Evolutionary conservation across 2,888 invertebrate species (phyloP), one percentile per base, ranked within the genome.

Genomic region (Incurvaria masculella): DNA sequence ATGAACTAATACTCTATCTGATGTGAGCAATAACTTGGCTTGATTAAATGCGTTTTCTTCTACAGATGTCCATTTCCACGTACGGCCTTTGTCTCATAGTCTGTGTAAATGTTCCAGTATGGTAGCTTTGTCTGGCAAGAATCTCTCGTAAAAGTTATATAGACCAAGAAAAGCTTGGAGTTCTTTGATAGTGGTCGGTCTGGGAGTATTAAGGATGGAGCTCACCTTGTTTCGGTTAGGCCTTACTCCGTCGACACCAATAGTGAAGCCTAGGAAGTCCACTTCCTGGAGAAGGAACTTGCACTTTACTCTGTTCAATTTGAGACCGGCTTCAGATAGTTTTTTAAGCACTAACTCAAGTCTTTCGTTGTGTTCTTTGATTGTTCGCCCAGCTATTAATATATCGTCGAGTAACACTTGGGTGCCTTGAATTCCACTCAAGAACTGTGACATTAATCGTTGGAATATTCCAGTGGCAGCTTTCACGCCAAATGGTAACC

Each of bases 111-210:
- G 57, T 47, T 56, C 54, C 6, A 56, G 23, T 4, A 56, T 14
- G 3, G 54, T 52, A 8, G 56, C 51, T 42, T 56, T 55, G 14
- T 53, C 50, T n/a, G 53, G 55, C 8, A 57, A 43, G 47, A 56
- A 56, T 23, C 54, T 50, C 39, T 57, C 55, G 45, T 57, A 57
- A 39, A 57, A 59, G 44, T 57, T 59, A 21, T 54, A 53, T 4
- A 59, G 33, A 1, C 56, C 57, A 6, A 57, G 44, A 45, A 57
- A 59, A 4, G 57, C 55, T 18, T 51, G 47, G 8, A 57, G 38
- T 20, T 48, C 26, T 33, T 52, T 40, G 44, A 48, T 53, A 38
- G 55, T 50, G n/a, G 40, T 42, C 21, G 56, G 53, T 39, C 42
- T 38, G 6, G 55, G 47, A n/a, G 53, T 53, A 19, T 51, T 40